Conservation (phyloP, 2,888 invertebrate genomes). For the Conops quadrifasciatus region DNA sequence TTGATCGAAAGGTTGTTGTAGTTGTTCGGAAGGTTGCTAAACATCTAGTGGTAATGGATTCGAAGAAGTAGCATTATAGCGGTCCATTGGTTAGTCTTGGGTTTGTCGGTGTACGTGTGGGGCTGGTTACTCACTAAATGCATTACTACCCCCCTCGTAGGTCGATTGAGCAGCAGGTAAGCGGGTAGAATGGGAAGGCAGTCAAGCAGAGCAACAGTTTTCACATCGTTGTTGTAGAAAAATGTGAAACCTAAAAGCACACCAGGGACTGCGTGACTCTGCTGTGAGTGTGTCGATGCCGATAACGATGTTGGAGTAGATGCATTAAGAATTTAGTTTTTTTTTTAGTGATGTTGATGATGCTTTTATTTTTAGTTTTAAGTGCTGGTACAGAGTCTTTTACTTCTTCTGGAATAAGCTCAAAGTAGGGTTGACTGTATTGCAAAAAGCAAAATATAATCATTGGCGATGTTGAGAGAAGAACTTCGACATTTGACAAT, state of each 20-base stretch:
- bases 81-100: background rate
- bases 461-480: no score
- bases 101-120: no score
- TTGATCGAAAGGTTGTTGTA: no score
- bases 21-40: background rate
- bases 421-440: no score
- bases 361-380: background rate
- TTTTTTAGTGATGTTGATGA: background rate
- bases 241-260: background rate
- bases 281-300: background rate
- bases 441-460: no score
- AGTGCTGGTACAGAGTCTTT: background rate
- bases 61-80: background rate
- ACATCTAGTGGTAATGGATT: background rate
- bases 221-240: background rate
- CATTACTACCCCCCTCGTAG: background rate
- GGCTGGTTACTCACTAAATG: background rate
- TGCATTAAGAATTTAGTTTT: constrained; percentile 9
- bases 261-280: background rate
- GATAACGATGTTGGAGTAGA: background rate
- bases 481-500: no score
- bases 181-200: background rate
- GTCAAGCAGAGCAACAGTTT: constrained; percentile 1
- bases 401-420: no score
- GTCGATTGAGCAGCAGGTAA: no score